phyloP scores from a whole-genome alignment of 2,888 invertebrate species.

The Hedya salicella region DNA sequence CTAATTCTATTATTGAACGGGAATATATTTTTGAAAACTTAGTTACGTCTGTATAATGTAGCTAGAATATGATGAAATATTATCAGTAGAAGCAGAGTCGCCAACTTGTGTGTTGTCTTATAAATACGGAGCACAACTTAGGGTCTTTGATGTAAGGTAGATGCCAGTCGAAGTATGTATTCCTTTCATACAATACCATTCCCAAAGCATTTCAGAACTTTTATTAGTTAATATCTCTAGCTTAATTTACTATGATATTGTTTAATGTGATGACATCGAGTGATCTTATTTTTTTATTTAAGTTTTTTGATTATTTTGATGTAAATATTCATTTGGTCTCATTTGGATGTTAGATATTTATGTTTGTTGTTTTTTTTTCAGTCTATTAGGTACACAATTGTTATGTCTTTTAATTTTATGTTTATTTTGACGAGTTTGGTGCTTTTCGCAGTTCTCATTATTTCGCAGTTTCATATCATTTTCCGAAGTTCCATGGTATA shows the following conservation, averaged over 20 bases:
- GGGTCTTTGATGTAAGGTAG: slow-evolving; percentile 57
- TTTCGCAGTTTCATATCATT: too few relatives aligned
- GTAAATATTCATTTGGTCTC: slow-evolving; percentile 42
- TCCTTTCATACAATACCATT: slow-evolving; percentile 30
- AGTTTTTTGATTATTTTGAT: slow-evolving; percentile 23
- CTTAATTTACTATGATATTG: slow-evolving; percentile 14
- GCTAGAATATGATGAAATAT: slow-evolving; percentile 64
- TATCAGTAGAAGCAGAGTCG: slow-evolving; percentile 50
- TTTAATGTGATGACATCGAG: slow-evolving; percentile 30
- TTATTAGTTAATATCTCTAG: slow-evolving; percentile 14
- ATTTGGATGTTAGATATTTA: slow-evolving; percentile 37
- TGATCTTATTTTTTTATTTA: slow-evolving; percentile 33
- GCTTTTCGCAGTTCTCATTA: neutral
- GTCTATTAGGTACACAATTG: slow-evolving; percentile 14
- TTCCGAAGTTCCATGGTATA: neutral
- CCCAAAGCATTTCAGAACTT: slow-evolving; percentile 25
- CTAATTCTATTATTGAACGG: slow-evolving; percentile 61
- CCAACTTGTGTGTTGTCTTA: slow-evolving; percentile 49
- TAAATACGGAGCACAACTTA: slow-evolving; percentile 56
- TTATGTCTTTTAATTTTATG: slow-evolving; percentile 14
- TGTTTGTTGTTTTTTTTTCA: slow-evolving; percentile 28
- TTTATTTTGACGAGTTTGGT: neutral
- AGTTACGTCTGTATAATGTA: slow-evolving; percentile 65
- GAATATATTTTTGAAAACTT: slow-evolving; percentile 75
- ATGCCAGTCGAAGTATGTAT: slow-evolving; percentile 27